A percentile compares a stretch with the other conserved stretches of the same genome.
Evolutionary conservation across 2,797 vertebrate species (phyloP).

Genomic region (Uromys caudimaculatus): DNA sequence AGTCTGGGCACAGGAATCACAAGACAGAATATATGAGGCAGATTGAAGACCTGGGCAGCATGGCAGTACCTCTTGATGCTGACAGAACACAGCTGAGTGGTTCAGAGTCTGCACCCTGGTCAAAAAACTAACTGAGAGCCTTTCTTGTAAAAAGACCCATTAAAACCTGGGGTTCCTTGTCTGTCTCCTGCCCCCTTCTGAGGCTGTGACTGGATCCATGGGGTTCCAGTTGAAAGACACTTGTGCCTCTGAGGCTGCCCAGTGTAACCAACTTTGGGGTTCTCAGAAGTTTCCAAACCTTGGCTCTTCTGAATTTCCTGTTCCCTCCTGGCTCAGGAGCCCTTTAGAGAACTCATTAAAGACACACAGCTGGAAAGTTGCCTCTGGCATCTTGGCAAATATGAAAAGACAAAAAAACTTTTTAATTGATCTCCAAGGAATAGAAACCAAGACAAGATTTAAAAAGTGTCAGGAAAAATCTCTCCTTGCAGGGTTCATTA

Average conservation of each 20-base stretch:
- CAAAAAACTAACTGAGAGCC: neutral
- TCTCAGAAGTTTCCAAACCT: slow-evolving; percentile 5
- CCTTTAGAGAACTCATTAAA: slow-evolving; percentile 71
- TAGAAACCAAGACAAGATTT: slow-evolving; percentile 61
- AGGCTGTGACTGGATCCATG: neutral
- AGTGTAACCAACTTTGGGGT: neutral
- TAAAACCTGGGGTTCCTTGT: neutral
- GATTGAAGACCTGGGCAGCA: neutral
- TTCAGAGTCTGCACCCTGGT: neutral
- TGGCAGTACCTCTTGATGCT: neutral
- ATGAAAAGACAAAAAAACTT: slow-evolving; percentile 57
- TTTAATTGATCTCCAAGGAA: slow-evolving; percentile 80
- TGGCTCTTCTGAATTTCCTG: neutral
- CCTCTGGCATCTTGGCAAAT: slow-evolving; percentile 40
- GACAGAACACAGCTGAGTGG: neutral
- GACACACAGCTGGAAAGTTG: slow-evolving; percentile 55
- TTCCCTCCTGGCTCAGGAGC: neutral
- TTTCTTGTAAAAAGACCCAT: neutral
- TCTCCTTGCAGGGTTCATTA: slow-evolving; percentile 73
- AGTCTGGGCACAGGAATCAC: neutral
- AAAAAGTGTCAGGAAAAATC: slow-evolving; percentile 42
- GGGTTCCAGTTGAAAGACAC: neutral
- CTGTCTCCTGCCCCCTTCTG: neutral
- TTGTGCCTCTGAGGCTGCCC: neutral
- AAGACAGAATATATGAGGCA: neutral